A percentile compares a stretch with the other conserved stretches of the same genome.
These are phyloP conservation scores for Anas bahamensis DNA, from an alignment of 2,797 vertebrate species.

Conservation along the genomic window DNA sequence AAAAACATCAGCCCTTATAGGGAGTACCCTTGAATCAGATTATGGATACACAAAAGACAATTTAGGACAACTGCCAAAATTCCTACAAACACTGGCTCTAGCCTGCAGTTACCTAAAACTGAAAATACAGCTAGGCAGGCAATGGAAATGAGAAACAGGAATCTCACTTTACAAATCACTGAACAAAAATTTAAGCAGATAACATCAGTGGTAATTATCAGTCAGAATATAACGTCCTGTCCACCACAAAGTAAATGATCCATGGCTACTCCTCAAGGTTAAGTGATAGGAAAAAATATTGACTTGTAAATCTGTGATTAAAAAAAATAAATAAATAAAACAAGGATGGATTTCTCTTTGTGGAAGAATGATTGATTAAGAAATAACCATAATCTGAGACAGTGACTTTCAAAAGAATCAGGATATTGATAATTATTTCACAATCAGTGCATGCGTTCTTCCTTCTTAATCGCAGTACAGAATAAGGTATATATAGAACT, in stretches of 20 bases:
- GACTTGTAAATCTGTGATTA: not conserved
- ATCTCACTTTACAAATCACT: not conserved
- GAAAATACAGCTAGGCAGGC: not conserved
- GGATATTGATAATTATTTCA: not conserved
- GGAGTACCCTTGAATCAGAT: conserved; percentile 7
- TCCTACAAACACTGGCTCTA: not conserved
- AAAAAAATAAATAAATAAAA: not conserved
- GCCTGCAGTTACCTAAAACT: not conserved
- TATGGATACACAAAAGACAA: not conserved
- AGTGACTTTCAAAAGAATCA: too few relatives aligned
- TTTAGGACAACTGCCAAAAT: not conserved
- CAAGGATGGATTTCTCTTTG: not conserved
- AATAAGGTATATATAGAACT: not conserved
- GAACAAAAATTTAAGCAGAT: not conserved
- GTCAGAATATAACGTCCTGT: not conserved
- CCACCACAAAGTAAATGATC: not conserved
- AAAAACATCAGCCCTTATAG: conserved; percentile 38
- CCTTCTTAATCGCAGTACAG: not conserved
- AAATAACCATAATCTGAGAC: not conserved
- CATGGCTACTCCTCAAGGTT: not conserved
- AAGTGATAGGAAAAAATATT: not conserved
- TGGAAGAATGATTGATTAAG: not conserved
- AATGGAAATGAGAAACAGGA: not conserved
- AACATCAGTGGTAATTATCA: not conserved
- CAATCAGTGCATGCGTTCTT: not conserved